phyloP scores from a whole-genome alignment of 2,797 vertebrate genomes.

The Notamacropus eugenii region DNA sequence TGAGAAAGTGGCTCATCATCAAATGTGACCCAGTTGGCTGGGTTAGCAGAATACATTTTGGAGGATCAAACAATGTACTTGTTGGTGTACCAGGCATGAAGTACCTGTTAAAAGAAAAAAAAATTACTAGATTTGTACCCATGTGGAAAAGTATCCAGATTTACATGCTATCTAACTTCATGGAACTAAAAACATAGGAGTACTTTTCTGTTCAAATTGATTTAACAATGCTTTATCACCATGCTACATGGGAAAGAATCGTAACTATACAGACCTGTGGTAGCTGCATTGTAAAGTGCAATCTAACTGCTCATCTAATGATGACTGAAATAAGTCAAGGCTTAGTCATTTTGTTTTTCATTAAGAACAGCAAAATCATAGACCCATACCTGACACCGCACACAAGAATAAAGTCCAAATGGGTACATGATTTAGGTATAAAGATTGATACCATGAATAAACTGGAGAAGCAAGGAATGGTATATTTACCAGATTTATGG shows the following conservation, averaged over 20 bases:
- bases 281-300: background rate
- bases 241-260: background rate
- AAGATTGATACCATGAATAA: too few species aligned
- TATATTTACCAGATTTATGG: too few species aligned
- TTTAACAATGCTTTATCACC: background rate
- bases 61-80: constrained; percentile 53
- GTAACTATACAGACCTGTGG: background rate
- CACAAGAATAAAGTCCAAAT: too few species aligned
- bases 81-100: constrained; percentile 33
- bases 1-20: constrained; percentile 91
- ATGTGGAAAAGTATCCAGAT: constrained; percentile 19
- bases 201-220: background rate
- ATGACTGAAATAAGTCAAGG: background rate
- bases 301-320: background rate
- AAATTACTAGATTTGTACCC: constrained; percentile 52
- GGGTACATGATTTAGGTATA: too few species aligned
- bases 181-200: background rate
- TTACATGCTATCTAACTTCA: constrained; percentile 5
- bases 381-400: too few species aligned
- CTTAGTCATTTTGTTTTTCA: background rate
- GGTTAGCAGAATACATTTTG: constrained; percentile 95
- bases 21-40: constrained; percentile 97
- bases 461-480: too few species aligned
- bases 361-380: background rate
- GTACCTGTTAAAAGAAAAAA: constrained; percentile 75